A percentile compares a stretch with the other conserved stretches of the same genome.
These are phyloP conservation scores for Carabus problematicus DNA, from an alignment of 2,888 invertebrate genomes.

Conservation along the genomic window DNA sequence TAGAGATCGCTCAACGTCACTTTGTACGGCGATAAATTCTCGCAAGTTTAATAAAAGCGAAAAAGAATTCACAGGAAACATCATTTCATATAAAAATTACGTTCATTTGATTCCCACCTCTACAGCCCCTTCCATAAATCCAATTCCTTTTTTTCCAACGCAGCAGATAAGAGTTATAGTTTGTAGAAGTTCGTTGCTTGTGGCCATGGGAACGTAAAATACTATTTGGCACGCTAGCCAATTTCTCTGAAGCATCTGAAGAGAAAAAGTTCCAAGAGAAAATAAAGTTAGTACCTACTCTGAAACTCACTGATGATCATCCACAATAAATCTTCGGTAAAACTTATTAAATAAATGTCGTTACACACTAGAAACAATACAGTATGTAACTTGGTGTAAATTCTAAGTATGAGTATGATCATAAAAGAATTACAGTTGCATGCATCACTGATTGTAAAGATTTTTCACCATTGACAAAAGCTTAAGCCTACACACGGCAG, in stretches of 20 bases:
- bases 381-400: neutral
- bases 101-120: conserved; percentile 20
- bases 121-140: conserved; percentile 19
- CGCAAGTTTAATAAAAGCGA: neutral
- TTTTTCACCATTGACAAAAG: too few relatives aligned
- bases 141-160: neutral
- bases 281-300: conserved; percentile 10
- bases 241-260: conserved; percentile 25
- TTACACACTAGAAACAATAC: neutral
- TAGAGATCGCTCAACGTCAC: too few relatives aligned
- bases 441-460: too few relatives aligned
- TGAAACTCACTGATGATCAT: too few relatives aligned
- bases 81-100: conserved; percentile 2
- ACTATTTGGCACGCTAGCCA: conserved; percentile 22
- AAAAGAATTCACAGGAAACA: neutral
- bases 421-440: too few relatives aligned
- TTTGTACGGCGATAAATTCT: too few relatives aligned
- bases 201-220: conserved; percentile 19
- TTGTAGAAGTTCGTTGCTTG: conserved; percentile 19
- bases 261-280: conserved; percentile 16
- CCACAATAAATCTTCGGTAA: neutral
- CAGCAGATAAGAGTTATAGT: conserved; percentile 28
- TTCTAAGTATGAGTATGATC: too few relatives aligned
- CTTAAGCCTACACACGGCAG: too few relatives aligned
- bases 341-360: neutral